Evolutionary conservation across 2,888 invertebrate species (phyloP), one percentile per base, ranked within the genome.

Genomic region (Hypselothyrea guttata): DNA sequence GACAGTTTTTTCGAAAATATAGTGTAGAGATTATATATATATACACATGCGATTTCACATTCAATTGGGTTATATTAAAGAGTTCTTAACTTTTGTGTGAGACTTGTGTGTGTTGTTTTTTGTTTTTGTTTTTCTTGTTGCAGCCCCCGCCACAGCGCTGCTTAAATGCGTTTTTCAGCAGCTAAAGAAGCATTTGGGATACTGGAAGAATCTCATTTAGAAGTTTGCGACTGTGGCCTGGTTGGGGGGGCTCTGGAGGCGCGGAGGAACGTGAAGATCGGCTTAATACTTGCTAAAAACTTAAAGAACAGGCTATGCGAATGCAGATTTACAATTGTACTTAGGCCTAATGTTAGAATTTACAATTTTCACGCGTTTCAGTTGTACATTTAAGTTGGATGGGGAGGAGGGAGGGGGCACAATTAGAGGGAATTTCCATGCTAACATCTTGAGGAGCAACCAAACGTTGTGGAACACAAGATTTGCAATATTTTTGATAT

Each of bases 271-370:
- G 42, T 69, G 51, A 67, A 67, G 40, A 72, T 61, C 58, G 22
- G 76, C 73, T 76, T 84, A 85, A 85, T 78, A 78, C 78, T 79
- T 83, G 61, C 76, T 78, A 84, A 78, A n/a, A 22, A 22, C 22
- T 72, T 78, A 78, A 77, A 67, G 37, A 60, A 65, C 56, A 62
- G 49, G 68, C 56, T 77, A 64, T 81, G 56, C 68, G 75, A 79
- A 77, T 84, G 56, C 68, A 78, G 83, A 77, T 84, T 77, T 77
- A 77, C 84, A 77, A 71, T 72, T 73, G 64, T 71, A 71, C 68
- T 64, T 81, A 65, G 46, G 73, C 71, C 84, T 84, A 86, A 75
- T 82, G 74, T 84, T 84, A 84, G 68, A 79, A 79, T 85, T 81
- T 86, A 84, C 78, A 84, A 65, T 58, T 22, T 22, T 22, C 22